Evolutionary conservation across 37 sponge, comb jelly and placozoan species (phyloP), one percentile per base, ranked within the genome.

Genomic region (Cliona cf. orientalis): DNA sequence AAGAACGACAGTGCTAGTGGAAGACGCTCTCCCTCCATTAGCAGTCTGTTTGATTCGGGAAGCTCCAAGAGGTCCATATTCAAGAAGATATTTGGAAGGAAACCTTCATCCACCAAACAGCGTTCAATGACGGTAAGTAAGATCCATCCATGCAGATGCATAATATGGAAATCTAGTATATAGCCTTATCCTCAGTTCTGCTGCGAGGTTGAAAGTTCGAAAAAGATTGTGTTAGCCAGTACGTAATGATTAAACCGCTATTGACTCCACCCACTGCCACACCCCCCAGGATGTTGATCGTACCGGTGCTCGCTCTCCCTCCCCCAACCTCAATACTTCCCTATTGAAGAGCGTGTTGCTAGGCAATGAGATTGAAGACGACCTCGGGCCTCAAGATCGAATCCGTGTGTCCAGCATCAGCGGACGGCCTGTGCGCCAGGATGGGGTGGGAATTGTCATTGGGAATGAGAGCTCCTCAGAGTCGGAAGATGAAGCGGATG

Each of bases 391-490:
- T 23, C 0, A 36, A 3, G 25, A 26, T 40, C 3, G 72, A 42
- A 22, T n/a, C 5, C 34, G 72, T 23, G 49, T 82, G 49, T 58
- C 81, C 29, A 81, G 81, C 38, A 36, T 71, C 32, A 72, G 73
- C 46, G 82, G 82, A 22, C 82, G 82, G 14, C 64, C 73, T 0
- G 49, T 82, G 19, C 40, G 63, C 19, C 45, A 46, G 55, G 40
- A 61, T 4, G 82, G 82, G 0, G 42, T 82, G 60, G 59, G 67
- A 17, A 70, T 82, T 28, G 42, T 71, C 31, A 58, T 82, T 33
- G 82, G 82, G 35, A 64, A 82, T 3, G 82, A 82, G 23, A 60
- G 60, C 21, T 82, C 82, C 23, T 82, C 82, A 12, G 82, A 82
- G 38, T 58, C 58, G 5, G 81, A 80, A 29, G 81, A 37, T 12